Conservation (phyloP, 2,888 invertebrate species). For the Chloroclysta siterata region DNA sequence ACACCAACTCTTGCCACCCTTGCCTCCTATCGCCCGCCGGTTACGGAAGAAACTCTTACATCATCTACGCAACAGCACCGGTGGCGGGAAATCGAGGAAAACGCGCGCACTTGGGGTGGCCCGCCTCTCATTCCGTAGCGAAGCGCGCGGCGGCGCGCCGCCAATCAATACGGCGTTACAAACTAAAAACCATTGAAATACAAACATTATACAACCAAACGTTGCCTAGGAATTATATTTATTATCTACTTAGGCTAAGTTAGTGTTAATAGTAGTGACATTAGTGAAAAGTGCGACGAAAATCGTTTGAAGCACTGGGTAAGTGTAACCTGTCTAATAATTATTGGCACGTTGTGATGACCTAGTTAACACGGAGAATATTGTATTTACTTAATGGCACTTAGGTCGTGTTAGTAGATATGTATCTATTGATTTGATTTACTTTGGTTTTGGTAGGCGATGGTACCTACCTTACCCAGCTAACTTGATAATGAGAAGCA, state of each 20-base stretch:
- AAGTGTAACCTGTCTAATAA: conserved; percentile 63
- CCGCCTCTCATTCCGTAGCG: conserved; percentile 68
- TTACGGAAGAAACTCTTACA: conserved; percentile 35
- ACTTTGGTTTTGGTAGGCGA: conserved; percentile 6
- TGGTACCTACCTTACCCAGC: background rate
- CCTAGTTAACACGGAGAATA: conserved; percentile 64
- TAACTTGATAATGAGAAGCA: background rate
- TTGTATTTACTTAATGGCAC: conserved; percentile 21
- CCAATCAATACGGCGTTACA: conserved; percentile 71
- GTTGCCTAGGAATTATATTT: conserved; percentile 11
- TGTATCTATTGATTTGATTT: conserved; percentile 20
- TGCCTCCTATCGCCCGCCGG: conserved; percentile 24
- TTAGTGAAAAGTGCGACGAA: conserved; percentile 60
- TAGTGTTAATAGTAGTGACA: conserved; percentile 20
- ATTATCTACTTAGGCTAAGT: conserved; percentile 1
- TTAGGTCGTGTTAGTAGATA: conserved; percentile 2
- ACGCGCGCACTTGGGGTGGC: conserved; percentile 72
- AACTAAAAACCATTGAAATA: conserved; percentile 43
- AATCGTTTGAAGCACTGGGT: conserved; percentile 65
- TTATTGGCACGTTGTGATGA: conserved; percentile 80
- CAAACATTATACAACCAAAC: conserved; percentile 34
- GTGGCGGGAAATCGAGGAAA: conserved; percentile 78
- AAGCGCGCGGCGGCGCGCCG: conserved; percentile 77
- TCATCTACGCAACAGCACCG: conserved; percentile 26
- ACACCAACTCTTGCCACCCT: conserved; percentile 21